A percentile compares a stretch with the other conserved stretches of the same genome.
Evolutionary conservation across 2,797 vertebrate genomes (phyloP).

Genomic region (Helarctos malayanus): DNA sequence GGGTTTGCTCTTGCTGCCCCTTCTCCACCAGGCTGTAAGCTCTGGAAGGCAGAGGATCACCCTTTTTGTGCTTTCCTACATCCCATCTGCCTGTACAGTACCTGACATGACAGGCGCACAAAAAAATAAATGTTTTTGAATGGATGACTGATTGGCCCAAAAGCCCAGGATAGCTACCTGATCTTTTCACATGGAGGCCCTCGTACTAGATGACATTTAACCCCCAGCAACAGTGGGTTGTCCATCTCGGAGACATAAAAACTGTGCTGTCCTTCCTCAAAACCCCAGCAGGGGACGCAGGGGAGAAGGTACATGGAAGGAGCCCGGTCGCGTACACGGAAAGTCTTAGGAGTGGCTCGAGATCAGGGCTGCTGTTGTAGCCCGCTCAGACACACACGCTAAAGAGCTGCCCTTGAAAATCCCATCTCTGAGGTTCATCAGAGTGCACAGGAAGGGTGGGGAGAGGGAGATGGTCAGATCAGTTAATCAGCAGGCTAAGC

Average conservation of each 20-base stretch:
- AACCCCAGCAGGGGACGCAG: not conserved
- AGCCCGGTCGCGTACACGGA: not conserved
- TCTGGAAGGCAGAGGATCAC: not conserved
- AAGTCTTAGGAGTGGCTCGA: not conserved
- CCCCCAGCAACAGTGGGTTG: not conserved
- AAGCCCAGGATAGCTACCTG: not conserved
- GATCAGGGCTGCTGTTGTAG: not conserved
- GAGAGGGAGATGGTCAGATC: not conserved
- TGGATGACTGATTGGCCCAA: not conserved
- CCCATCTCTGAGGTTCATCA: not conserved
- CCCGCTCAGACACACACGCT: no score
- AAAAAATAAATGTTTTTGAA: not conserved
- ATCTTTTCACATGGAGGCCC: not conserved
- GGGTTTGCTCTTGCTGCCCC: rapidly evolving
- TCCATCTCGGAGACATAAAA: not conserved
- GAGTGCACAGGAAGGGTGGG: not conserved
- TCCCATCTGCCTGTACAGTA: not conserved
- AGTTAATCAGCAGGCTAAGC: not conserved
- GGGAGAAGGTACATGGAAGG: not conserved
- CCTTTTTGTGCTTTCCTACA: not conserved
- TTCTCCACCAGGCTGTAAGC: not conserved
- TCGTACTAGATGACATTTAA: not conserved
- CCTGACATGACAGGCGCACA: not conserved
- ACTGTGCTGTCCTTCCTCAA: not conserved
- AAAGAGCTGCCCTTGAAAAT: not conserved